A percentile compares a stretch with the other conserved stretches of the same genome.
Evolutionary conservation across 37 sponge, comb jelly and placozoan genomes (phyloP).

Genomic region (Beroe ovata): DNA sequence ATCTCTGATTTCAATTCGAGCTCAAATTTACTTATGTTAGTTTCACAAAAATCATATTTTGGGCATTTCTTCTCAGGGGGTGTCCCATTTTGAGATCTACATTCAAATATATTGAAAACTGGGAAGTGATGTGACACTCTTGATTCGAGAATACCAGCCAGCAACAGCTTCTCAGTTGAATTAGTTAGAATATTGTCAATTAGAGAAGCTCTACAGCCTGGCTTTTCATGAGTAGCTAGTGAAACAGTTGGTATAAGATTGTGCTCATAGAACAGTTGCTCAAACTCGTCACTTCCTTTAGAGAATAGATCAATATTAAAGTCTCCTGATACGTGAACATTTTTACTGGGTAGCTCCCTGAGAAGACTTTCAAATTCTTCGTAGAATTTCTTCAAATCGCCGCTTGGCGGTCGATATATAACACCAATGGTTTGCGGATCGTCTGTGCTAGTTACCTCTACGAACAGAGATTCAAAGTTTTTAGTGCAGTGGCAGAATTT

Average conservation of each 20-base stretch:
- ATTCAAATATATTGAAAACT: background rate
- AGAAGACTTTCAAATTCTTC: background rate
- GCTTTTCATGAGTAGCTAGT: background rate
- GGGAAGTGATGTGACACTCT: conserved; percentile 1
- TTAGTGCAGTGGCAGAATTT: background rate
- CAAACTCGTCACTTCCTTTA: background rate
- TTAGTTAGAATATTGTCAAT: conserved; percentile 22
- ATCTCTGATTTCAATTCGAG: background rate
- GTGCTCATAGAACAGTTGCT: background rate
- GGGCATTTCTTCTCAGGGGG: background rate
- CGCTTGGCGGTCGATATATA: background rate
- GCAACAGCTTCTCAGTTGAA: background rate
- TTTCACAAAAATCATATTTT: background rate
- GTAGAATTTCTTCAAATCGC: background rate
- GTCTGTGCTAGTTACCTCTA: background rate
- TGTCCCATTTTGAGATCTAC: background rate
- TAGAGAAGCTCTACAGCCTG: background rate
- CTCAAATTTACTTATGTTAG: background rate
- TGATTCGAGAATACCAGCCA: background rate
- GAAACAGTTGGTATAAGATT: background rate
- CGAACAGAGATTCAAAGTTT: background rate
- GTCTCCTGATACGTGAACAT: too few relatives aligned
- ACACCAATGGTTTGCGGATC: background rate
- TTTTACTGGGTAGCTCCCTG: background rate
- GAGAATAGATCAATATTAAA: background rate